Conservation (phyloP, 2,888 invertebrate species). For the Tridacna gigas region DNA sequence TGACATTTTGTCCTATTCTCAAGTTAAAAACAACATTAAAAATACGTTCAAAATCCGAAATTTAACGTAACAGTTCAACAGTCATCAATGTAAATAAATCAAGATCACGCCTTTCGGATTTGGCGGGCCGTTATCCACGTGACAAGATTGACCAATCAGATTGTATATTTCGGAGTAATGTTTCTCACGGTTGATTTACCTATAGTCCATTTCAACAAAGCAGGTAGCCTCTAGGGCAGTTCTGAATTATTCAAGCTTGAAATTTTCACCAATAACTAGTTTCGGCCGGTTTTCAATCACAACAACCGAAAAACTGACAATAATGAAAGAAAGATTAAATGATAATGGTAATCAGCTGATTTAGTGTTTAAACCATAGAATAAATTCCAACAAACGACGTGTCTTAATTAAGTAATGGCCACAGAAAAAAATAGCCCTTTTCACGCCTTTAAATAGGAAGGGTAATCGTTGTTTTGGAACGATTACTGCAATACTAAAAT, state of each 20-base stretch:
- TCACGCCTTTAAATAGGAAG: too few relatives aligned
- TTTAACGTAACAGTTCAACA: conserved; percentile 42
- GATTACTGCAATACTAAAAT: too few relatives aligned
- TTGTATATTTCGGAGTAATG: conserved; percentile 37
- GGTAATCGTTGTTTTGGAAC: too few relatives aligned
- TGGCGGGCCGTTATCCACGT: conserved; percentile 81
- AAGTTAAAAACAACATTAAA: conserved; percentile 21
- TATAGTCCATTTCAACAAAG: conserved; percentile 59
- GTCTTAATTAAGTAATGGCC: too few relatives aligned
- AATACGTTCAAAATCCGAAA: conserved; percentile 37
- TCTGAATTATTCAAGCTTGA: conserved; percentile 3
- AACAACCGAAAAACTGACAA: not conserved
- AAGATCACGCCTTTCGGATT: conserved; percentile 71
- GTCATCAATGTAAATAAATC: conserved; percentile 56
- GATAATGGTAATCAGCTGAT: conserved; percentile 14
- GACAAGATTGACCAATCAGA: conserved; percentile 73
- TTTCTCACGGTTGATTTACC: conserved; percentile 48
- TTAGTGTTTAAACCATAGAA: not conserved
- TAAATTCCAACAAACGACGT: too few relatives aligned
- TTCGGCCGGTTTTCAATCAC: conserved; percentile 22
- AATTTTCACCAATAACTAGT: not conserved
- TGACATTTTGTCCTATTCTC: conserved; percentile 62
- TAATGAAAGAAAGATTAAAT: conserved; percentile 20
- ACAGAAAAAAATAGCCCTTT: too few relatives aligned
- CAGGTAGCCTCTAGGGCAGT: not conserved